Conservation (phyloP, 2,888 invertebrate genomes). For the Nephrotoma flavescens region DNA sequence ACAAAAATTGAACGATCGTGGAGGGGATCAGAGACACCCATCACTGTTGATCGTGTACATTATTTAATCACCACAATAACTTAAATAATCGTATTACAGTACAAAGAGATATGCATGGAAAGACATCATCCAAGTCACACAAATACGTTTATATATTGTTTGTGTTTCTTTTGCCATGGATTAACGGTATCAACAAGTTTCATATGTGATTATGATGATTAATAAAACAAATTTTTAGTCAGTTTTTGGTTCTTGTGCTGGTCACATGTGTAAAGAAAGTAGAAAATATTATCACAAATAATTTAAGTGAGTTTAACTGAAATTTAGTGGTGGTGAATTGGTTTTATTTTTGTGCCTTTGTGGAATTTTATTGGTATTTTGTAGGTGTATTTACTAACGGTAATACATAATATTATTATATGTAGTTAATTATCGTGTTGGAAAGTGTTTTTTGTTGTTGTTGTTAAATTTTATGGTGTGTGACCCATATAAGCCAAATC, state of each 20-base stretch:
- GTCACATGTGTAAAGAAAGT: not conserved
- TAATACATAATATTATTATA: not conserved
- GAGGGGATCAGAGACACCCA: not conserved
- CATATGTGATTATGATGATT: not conserved
- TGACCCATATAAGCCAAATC: not conserved
- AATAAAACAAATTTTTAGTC: not conserved
- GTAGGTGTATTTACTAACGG: not conserved
- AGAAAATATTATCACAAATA: not conserved
- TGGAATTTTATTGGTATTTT: not conserved
- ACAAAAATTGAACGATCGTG: not conserved
- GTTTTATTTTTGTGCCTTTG: not conserved
- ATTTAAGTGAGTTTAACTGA: not conserved
- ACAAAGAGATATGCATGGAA: not conserved
- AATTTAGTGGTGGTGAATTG: not conserved
- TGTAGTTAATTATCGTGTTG: not conserved
- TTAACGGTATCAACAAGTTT: not conserved
- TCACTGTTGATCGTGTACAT: not conserved
- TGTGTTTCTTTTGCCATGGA: not conserved
- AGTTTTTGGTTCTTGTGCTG: not conserved
- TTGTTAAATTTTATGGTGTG: not conserved
- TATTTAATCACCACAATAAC: not conserved
- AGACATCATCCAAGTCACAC: not conserved
- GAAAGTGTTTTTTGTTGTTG: not conserved
- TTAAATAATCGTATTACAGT: not conserved
- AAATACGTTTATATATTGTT: not conserved